Conservation (phyloP, 1,140 invertebrate genomes). For the Temnothorax curvispinosus region DNA sequence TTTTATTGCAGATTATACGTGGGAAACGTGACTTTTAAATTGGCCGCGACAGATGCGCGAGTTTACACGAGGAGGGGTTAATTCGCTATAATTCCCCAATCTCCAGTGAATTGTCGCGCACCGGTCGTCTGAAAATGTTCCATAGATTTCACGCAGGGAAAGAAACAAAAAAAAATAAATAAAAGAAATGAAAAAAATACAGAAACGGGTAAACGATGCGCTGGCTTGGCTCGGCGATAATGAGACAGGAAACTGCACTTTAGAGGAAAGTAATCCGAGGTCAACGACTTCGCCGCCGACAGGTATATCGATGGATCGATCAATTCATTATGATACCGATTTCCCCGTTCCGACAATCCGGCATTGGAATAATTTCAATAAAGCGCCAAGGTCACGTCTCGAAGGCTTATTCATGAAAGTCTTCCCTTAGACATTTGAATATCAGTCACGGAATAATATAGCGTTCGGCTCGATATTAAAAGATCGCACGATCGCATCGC, state of each 20-base stretch:
- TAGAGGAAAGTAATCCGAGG: background rate
- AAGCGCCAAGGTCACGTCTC: conserved; percentile 42
- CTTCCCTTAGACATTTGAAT: conserved; percentile 27
- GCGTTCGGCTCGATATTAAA: conserved; percentile 42
- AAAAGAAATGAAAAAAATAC: background rate
- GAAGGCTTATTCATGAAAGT: conserved; percentile 36
- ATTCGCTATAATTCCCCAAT: conserved; percentile 44
- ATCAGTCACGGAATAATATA: conserved; percentile 37
- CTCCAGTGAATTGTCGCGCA: conserved; percentile 47
- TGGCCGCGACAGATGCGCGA: conserved; percentile 49
- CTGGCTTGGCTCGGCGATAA: conserved; percentile 8
- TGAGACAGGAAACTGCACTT: conserved; percentile 27
- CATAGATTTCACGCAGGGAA: background rate
- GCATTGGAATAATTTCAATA: conserved; percentile 38
- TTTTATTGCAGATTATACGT: conserved; percentile 46
- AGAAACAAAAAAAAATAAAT: background rate
- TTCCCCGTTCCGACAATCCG: conserved; percentile 10
- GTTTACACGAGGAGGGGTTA: conserved; percentile 43
- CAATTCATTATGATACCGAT: conserved; percentile 44
- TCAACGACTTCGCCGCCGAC: background rate
- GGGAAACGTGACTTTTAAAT: conserved; percentile 51
- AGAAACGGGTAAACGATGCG: background rate
- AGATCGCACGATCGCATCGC: background rate
- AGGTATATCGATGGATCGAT: conserved; percentile 12
- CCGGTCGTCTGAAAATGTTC: conserved; percentile 15